Evolutionary conservation across 2,113 vertebrate species (phyloP).

Genomic region (Zapus hudsonius): DNA sequence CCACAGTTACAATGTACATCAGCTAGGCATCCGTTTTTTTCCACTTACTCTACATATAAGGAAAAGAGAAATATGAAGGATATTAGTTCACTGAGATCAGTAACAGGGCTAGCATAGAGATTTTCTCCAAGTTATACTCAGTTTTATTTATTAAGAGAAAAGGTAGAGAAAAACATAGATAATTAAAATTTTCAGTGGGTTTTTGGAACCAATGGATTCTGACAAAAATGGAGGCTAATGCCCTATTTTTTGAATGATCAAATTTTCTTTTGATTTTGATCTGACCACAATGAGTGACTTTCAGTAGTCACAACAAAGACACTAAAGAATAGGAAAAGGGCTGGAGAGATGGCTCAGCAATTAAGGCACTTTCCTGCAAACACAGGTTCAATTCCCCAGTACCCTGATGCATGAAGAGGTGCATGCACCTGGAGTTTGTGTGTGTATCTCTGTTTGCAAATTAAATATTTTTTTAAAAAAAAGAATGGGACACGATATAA

Average conservation of each 20-base stretch:
- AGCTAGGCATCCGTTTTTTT: background rate
- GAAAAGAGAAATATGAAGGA: background rate
- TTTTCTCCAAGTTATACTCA: slow-evolving; percentile 13
- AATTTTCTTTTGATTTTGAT: background rate
- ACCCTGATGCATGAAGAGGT: too few species aligned
- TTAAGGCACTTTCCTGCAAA: too few species aligned
- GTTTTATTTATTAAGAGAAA: slow-evolving; percentile 26
- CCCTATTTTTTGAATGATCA: background rate
- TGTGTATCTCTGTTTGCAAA: too few species aligned
- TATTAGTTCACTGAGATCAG: background rate
- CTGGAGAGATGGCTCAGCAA: too few species aligned
- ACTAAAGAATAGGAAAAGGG: background rate
- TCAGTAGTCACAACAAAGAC: background rate
- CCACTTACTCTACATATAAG: background rate
- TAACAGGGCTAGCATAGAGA: background rate
- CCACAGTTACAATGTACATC: background rate
- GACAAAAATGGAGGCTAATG: too few species aligned
- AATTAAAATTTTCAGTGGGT: too few species aligned
- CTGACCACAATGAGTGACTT: background rate
- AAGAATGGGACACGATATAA: background rate
- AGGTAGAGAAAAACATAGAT: background rate
- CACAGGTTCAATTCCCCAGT: too few species aligned
- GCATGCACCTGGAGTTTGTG: too few species aligned
- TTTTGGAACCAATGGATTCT: too few species aligned
- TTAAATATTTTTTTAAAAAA: too few species aligned